phyloP scores from a whole-genome alignment of 2,797 vertebrate genomes.

The Peromyscus eremicus region DNA sequence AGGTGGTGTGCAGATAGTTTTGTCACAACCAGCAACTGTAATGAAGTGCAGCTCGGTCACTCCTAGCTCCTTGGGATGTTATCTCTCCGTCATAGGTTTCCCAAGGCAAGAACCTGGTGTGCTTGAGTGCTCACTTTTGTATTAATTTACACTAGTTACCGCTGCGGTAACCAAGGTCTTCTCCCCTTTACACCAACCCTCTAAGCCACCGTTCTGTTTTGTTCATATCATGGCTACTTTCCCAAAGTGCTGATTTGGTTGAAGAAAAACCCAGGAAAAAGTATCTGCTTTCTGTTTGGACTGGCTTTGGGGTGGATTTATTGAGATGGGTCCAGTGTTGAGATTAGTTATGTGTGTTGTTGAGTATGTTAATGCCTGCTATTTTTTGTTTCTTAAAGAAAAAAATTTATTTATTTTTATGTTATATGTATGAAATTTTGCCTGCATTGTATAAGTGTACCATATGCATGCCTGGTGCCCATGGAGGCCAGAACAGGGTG shows the following conservation, averaged over 20 bases:
- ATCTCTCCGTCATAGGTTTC: neutral
- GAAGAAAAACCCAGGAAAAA: slow-evolving; percentile 41
- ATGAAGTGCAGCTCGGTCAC: neutral
- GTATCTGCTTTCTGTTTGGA: neutral
- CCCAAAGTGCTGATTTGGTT: slow-evolving; percentile 25
- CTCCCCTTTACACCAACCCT: neutral
- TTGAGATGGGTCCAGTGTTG: neutral
- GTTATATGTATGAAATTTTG: neutral
- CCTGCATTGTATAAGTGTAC: neutral
- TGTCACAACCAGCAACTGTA: neutral
- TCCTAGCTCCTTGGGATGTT: neutral
- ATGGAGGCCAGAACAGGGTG: neutral
- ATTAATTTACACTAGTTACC: slow-evolving; percentile 40
- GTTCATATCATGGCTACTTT: neutral
- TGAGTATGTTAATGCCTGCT: neutral
- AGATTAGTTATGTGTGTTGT: neutral
- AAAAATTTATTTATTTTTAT: neutral
- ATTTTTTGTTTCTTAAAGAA: neutral
- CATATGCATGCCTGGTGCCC: neutral
- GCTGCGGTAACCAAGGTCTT: neutral
- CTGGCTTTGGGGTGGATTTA: neutral
- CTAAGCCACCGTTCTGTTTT: slow-evolving; percentile 35
- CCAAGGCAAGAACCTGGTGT: slow-evolving; percentile 7
- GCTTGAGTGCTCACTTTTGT: slow-evolving; percentile 19
- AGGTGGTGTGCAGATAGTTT: neutral